These are phyloP conservation scores for Vanessa cardui DNA, from an alignment of 2,888 invertebrate genomes.

Conservation along the genomic window DNA sequence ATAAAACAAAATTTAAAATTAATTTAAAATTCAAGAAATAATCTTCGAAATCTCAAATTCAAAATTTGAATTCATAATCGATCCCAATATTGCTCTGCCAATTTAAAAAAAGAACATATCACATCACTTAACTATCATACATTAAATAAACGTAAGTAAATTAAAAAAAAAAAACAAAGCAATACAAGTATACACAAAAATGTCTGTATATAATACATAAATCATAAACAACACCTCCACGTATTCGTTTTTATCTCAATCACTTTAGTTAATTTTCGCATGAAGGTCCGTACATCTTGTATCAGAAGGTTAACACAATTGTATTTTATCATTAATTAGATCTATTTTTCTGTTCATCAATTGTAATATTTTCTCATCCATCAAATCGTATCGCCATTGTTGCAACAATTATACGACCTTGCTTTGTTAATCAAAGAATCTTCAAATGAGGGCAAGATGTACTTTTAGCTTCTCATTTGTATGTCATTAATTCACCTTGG, in stretches of 20 bases:
- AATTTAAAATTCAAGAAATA: too few relatives aligned
- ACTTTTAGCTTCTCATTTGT: neutral
- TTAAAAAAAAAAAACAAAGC: too few relatives aligned
- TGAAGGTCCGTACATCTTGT: slow-evolving; percentile 2
- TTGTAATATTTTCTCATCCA: slow-evolving; percentile 27
- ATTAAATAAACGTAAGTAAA: too few relatives aligned
- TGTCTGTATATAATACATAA: too few relatives aligned
- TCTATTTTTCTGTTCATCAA: slow-evolving; percentile 25
- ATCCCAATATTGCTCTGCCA: too few relatives aligned
- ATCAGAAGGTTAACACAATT: slow-evolving; percentile 21
- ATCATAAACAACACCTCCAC: neutral
- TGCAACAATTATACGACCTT: slow-evolving; percentile 30
- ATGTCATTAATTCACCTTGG: neutral
- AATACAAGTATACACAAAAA: too few relatives aligned
- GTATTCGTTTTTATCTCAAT: neutral
- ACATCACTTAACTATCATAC: too few relatives aligned
- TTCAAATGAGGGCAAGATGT: neutral
- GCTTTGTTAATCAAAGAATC: slow-evolving; percentile 31
- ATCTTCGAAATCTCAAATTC: too few relatives aligned
- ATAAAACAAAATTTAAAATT: too few relatives aligned
- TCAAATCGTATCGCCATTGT: slow-evolving; percentile 36
- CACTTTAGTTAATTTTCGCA: neutral
- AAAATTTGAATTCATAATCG: too few relatives aligned
- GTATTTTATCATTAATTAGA: slow-evolving; percentile 22
- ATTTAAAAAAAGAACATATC: too few relatives aligned